Conservation (phyloP, 2,113 vertebrate genomes). For the Silurus glanis region DNA sequence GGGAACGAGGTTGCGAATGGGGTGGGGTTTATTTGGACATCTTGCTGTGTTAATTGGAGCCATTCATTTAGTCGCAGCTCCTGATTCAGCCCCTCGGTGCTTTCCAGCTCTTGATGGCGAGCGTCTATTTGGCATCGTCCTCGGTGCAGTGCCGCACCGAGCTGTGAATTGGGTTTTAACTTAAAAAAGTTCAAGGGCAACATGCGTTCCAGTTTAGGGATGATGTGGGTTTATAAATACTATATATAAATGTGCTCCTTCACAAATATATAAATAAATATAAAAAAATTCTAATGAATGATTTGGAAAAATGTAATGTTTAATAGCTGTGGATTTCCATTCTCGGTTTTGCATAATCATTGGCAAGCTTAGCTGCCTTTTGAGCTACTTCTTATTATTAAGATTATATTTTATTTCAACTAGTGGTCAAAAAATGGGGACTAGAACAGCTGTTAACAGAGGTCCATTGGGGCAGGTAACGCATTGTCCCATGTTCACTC, state of each 20-base stretch:
- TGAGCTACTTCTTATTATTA: no score
- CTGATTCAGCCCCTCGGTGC: not conserved
- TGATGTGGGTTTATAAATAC: no score
- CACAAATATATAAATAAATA: no score
- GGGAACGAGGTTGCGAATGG: not conserved
- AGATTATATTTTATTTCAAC: no score
- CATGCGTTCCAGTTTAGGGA: not conserved
- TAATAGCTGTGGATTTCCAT: no score
- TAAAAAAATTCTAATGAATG: no score
- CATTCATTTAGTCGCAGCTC: not conserved
- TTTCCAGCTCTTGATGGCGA: constrained; percentile 8
- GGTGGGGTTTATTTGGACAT: constrained; percentile 16
- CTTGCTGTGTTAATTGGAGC: constrained; percentile 13
- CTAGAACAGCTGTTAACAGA: not conserved
- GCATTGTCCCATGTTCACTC: not conserved
- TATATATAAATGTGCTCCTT: no score
- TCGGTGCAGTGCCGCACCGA: not conserved
- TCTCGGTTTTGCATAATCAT: no score
- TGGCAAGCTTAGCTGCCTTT: no score
- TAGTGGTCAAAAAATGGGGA: not conserved
- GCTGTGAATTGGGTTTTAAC: constrained; percentile 25
- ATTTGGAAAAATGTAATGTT: no score
- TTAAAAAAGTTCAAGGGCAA: not conserved
- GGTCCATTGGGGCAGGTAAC: not conserved
- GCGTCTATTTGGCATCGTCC: constrained; percentile 11